Base-by-base conservation (phyloP, 2,113 vertebrate genomes). In the Silurus asotus region DNA sequence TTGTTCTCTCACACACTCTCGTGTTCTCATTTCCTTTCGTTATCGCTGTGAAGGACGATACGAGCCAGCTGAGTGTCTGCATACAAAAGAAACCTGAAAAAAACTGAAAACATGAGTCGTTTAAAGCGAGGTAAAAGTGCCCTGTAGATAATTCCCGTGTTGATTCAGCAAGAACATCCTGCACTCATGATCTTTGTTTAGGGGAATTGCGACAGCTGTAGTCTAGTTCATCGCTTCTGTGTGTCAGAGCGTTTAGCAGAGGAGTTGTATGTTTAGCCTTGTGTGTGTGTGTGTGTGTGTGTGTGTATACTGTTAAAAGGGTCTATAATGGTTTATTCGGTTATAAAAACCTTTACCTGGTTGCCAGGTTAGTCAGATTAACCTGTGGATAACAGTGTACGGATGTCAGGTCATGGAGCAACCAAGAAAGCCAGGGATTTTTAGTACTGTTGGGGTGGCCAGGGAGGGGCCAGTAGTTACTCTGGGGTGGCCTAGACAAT, bases 331-430 rank as follows among this genome's bases (percentile, higher is more conserved):
- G 62, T 2, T 64, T 23, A n/a, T 64, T 23, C 2, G 37, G 37
- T 64, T 64, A 64, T n/a, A 20, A 8, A 23, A n/a, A 9, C 1
- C n/a, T 37, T 69, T 67, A 37, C 61, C 61, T 69, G 13, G 65
- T 37, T 69, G 13, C 13, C 65, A 14, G 65, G 28, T 28, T 4
- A 67, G 65, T 28, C 25, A 14, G 15, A 25, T 37, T 69, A 28
- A 37, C n/a, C 65, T 69, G 25, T 6, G 55, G 69, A 69, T 82
- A 49, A 55, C 28, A 51, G 64, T 69, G 67, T 28, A 82, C 25
- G 9, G 8, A 69, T 67, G 62, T 55, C 62, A 82, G 55, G 25
- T 82, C 81, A 82, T 65, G 81, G 64, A 55, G 53, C 19, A n/a
- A 37, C 37, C 37, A 37, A 37, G 2, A 37, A 37, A 37, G 37